phyloP scores from a whole-genome alignment of 2,888 invertebrate species.

The Parascotia fuliginaria region DNA sequence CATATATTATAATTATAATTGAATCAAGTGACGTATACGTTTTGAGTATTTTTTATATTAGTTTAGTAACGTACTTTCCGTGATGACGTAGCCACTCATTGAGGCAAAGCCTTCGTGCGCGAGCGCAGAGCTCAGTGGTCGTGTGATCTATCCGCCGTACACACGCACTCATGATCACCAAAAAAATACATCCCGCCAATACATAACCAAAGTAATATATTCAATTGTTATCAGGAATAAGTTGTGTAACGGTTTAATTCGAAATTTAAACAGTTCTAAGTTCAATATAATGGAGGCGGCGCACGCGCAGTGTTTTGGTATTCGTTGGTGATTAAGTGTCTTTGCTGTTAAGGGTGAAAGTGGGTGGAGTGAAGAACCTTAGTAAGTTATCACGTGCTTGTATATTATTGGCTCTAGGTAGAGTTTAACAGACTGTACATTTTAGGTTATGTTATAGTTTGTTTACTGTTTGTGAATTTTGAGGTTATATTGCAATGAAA shows the following conservation, averaged over 20 bases:
- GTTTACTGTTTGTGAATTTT: not conserved
- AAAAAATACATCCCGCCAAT: constrained; percentile 23
- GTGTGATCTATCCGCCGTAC: constrained; percentile 80
- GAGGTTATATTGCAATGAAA: not conserved
- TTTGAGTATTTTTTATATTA: constrained; percentile 70
- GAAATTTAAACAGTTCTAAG: constrained; percentile 44
- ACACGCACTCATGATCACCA: constrained; percentile 77
- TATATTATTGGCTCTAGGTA: not conserved
- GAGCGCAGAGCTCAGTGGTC: constrained; percentile 75
- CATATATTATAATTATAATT: constrained; percentile 64
- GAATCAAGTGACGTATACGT: constrained; percentile 63
- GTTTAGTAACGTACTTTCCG: constrained; percentile 80
- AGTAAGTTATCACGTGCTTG: constrained; percentile 27
- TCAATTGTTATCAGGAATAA: constrained; percentile 8
- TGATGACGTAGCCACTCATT: constrained; percentile 79
- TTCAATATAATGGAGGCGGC: constrained; percentile 60
- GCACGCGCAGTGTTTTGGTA: constrained; percentile 60
- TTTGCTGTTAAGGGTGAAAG: constrained; percentile 64
- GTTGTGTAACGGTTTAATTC: too few relatives aligned
- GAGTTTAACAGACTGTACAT: not conserved
- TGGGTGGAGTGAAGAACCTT: constrained; percentile 42
- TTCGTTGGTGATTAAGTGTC: constrained; percentile 76
- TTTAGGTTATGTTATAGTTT: constrained; percentile 13
- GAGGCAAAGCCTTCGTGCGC: constrained; percentile 73
- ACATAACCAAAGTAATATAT: constrained; percentile 6